Base-by-base conservation (phyloP, 2,113 vertebrate genomes). In the Laticauda colubrina region DNA sequence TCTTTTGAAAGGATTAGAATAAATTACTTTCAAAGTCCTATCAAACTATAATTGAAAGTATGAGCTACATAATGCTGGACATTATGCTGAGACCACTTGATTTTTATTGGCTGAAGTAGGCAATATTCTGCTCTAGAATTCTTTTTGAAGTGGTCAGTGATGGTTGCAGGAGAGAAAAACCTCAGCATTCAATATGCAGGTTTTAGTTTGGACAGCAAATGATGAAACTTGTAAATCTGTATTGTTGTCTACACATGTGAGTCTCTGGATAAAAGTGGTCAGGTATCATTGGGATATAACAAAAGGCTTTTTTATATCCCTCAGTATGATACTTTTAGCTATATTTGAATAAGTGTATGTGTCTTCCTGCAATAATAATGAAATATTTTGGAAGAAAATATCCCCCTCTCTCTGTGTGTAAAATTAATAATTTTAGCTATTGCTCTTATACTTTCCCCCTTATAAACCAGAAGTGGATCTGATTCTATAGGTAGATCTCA, bases 1-100 rank as follows among this genome's bases (percentile, higher is more conserved):
- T 0, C 56, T 87, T 21, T 56, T n/a, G 39, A 0, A 1, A 0
- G 1, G n/a, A 0, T 6, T 0, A 5, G 3, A 0, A 1, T 26
- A 0, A 21, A 0, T 55, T 87, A 3, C 89, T 2, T 69, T 69
- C 93, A 6, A 87, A 2, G 2, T 51, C 0, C 34, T 59, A 26
- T 51, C 12, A 10, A 87, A 43, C 2, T 24, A 0, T 51, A 87
- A 91, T 88, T 89, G 93, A 88, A 91, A 10, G 54, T 15, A 55
- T 69, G 0, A 14, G 7, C 0, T 10, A 39, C 2, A 57, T 34
- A 69, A 69, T 89, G 45, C 57, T 91, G 56, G 12, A 10, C 21
- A 6, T 29, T 29, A 23, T 14, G 3, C 0, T 9, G 20, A 9
- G 59, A 24, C 26, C 48, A 39, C 10, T n/a, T 89, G 56, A 8